A percentile compares a stretch with the other conserved stretches of the same genome.
phyloP scores from a whole-genome alignment of 2,888 invertebrate genomes.

The Scaeva pyrastri region DNA sequence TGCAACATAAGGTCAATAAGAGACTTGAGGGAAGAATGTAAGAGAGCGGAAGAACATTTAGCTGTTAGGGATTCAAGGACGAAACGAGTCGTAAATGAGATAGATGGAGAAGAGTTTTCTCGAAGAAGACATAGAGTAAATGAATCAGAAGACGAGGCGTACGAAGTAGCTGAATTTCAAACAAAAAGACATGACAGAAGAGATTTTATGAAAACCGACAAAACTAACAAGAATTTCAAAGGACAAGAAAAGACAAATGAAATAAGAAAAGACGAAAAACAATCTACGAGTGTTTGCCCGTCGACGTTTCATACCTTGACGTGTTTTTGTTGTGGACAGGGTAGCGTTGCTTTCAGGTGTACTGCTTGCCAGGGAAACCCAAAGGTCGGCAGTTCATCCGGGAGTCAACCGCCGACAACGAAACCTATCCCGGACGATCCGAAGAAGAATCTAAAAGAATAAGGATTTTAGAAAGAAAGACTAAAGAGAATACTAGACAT shows the following conservation, averaged over 20 bases:
- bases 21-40: neutral
- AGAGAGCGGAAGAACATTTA: neutral
- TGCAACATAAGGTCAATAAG: neutral
- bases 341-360: neutral
- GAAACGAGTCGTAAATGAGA: neutral
- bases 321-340: neutral
- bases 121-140: neutral
- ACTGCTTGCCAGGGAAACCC: conserved; percentile 13
- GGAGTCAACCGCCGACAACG: conserved; percentile 4
- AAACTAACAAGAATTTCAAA: neutral
- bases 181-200: neutral
- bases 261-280: neutral
- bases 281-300: neutral
- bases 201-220: neutral
- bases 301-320: conserved; percentile 12
- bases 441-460: neutral
- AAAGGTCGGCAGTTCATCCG: conserved; percentile 5
- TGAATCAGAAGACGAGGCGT: neutral
- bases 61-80: neutral
- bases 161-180: neutral
- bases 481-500: too few relatives aligned
- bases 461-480: neutral
- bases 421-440: neutral
- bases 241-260: neutral
- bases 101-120: neutral